Conservation (phyloP, 2,888 invertebrate genomes). For the Watsonalla binaria region DNA sequence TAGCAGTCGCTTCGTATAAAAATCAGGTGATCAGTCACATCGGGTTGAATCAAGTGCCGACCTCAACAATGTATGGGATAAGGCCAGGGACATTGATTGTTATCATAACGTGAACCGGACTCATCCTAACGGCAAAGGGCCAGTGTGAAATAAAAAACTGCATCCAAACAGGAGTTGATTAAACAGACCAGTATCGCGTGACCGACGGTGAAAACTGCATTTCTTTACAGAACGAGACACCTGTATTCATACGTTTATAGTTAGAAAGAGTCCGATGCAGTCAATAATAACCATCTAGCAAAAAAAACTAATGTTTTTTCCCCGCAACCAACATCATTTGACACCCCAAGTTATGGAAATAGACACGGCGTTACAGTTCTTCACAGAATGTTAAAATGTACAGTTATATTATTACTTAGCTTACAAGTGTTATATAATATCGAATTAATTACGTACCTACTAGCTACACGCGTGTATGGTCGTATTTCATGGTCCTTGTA, state of each 20-base stretch:
- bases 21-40: too few species aligned
- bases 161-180: slow-evolving; percentile 26
- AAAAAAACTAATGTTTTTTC: slow-evolving; percentile 36
- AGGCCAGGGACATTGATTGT: too few species aligned
- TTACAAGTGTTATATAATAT: neutral
- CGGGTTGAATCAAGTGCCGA: too few species aligned
- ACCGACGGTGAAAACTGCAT: slow-evolving; percentile 54
- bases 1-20: too few species aligned
- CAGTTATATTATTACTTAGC: slow-evolving; percentile 1
- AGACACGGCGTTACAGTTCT: neutral
- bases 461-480: too few species aligned
- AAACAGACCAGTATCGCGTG: slow-evolving; percentile 37
- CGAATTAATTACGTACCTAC: neutral
- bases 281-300: slow-evolving; percentile 26
- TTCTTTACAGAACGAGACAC: slow-evolving; percentile 37
- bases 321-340: slow-evolving; percentile 17
- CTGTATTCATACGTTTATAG: slow-evolving; percentile 1
- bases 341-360: neutral
- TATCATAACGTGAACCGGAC: neutral
- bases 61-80: too few species aligned
- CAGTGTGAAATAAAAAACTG: slow-evolving; percentile 16
- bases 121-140: neutral
- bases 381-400: neutral
- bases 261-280: slow-evolving; percentile 22
- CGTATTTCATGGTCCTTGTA: too few species aligned